phyloP scores from a whole-genome alignment of 2,888 invertebrate species.

The Drosophila diplacantha region DNA sequence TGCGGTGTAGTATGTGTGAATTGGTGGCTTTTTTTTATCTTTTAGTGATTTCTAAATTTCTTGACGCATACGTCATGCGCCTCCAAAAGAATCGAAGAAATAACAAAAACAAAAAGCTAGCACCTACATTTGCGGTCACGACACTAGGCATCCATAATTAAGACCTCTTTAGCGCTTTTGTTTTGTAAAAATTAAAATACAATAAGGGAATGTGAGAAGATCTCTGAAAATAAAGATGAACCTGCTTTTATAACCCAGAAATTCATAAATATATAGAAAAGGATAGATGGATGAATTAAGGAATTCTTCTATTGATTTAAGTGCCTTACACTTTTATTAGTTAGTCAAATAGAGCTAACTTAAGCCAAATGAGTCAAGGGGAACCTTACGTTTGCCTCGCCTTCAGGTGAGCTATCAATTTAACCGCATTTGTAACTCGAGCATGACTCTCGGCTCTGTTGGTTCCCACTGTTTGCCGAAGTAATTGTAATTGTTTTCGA shows the following conservation, averaged over 20 bases:
- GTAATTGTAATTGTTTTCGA: constrained; percentile 57
- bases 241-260: no score
- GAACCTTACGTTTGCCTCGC: background rate
- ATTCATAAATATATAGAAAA: no score
- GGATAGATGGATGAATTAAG: no score
- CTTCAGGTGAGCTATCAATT: constrained; percentile 15
- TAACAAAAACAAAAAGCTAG: constrained; percentile 7
- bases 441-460: constrained; percentile 22
- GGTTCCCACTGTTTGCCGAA: constrained; percentile 50
- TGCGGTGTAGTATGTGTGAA: constrained; percentile 20
- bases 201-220: background rate
- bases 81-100: constrained; percentile 29
- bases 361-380: constrained; percentile 4
- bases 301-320: background rate
- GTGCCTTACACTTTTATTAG: background rate
- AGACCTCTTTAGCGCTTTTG: background rate
- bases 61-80: constrained; percentile 62
- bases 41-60: constrained; percentile 39
- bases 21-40: constrained; percentile 35
- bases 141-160: constrained; percentile 10
- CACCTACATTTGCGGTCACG: constrained; percentile 38
- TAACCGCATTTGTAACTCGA: constrained; percentile 21
- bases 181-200: background rate
- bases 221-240: no score
- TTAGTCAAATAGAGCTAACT: background rate